These are phyloP conservation scores for Nycticorax nycticorax DNA, from an alignment of 2,113 vertebrate species.

Conservation along the genomic window DNA sequence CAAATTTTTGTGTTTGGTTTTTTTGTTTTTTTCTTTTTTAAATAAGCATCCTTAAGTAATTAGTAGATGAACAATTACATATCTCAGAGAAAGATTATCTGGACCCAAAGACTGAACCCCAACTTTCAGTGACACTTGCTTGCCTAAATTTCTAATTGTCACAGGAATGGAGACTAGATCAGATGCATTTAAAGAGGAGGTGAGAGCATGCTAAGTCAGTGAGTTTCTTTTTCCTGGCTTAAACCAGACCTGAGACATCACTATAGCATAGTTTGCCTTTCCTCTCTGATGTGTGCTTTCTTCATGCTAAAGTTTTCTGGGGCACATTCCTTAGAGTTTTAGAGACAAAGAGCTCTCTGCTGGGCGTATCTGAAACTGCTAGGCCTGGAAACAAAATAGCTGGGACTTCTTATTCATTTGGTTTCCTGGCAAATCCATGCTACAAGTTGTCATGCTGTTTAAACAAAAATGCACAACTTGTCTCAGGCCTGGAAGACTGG, in stretches of 20 bases:
- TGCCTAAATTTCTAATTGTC: neutral
- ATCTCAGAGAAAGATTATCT: neutral
- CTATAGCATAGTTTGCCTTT: neutral
- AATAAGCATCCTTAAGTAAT: neutral
- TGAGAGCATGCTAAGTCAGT: neutral
- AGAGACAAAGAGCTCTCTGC: slow-evolving; percentile 1
- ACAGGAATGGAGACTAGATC: neutral
- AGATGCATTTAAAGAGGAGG: neutral
- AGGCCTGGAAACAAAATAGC: neutral
- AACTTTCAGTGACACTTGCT: neutral
- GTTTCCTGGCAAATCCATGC: neutral
- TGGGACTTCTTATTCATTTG: neutral
- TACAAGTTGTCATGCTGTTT: neutral
- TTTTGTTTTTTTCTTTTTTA: neutral
- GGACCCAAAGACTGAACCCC: neutral
- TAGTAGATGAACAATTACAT: neutral
- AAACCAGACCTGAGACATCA: neutral
- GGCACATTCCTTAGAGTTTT: neutral
- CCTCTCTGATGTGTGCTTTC: neutral
- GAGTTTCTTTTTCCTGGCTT: neutral
- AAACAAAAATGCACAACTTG: neutral
- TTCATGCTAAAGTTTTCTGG: neutral
- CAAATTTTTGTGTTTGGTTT: neutral
- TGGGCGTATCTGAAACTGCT: neutral
- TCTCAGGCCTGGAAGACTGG: neutral